Percentiles rank a stretch among this genome's conserved stretches.
Conservation (phyloP, 2,888 invertebrate genomes). For the Nomada fucata region DNA sequence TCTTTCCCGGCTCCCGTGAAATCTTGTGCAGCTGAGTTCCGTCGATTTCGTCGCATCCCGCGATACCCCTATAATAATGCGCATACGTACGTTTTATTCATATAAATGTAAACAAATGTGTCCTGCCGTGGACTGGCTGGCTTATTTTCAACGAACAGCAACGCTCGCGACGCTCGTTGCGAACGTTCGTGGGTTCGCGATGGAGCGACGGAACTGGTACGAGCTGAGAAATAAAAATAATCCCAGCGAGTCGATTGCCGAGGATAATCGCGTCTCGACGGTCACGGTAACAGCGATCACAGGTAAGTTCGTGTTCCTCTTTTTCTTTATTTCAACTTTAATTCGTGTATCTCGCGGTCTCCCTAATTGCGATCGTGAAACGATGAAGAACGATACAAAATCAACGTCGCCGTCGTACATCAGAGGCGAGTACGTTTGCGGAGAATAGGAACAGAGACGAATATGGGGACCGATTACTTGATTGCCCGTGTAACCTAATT, state of each 20-base stretch:
- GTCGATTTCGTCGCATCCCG: constrained; percentile 26
- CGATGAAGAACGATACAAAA: constrained; percentile 61
- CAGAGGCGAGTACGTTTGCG: constrained; percentile 29
- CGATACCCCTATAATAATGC: constrained; percentile 33
- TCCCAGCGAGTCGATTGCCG: constrained; percentile 46
- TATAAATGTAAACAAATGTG: constrained; percentile 62
- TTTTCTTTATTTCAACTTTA: not conserved
- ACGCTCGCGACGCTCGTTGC: not conserved
- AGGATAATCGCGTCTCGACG: constrained; percentile 1
- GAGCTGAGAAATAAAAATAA: constrained; percentile 25
- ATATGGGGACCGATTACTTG: constrained; percentile 79
- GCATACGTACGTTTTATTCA: constrained; percentile 41
- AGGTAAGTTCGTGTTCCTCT: constrained; percentile 21
- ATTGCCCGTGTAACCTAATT: constrained; percentile 81
- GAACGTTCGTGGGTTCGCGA: not conserved
- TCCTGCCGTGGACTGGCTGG: constrained; percentile 41
- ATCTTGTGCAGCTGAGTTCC: constrained; percentile 7
- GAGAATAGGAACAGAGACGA: constrained; percentile 78
- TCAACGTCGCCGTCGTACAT: constrained; percentile 39
- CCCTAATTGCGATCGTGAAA: constrained; percentile 31
- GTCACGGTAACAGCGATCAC: constrained; percentile 45
- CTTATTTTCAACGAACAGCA: constrained; percentile 23
- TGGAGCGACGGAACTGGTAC: not conserved
- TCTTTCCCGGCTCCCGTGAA: not conserved
- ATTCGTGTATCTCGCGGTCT: constrained; percentile 4